Evolutionary conservation across 2,113 vertebrate species (phyloP).

Genomic region (Dipodomys stephensi): DNA sequence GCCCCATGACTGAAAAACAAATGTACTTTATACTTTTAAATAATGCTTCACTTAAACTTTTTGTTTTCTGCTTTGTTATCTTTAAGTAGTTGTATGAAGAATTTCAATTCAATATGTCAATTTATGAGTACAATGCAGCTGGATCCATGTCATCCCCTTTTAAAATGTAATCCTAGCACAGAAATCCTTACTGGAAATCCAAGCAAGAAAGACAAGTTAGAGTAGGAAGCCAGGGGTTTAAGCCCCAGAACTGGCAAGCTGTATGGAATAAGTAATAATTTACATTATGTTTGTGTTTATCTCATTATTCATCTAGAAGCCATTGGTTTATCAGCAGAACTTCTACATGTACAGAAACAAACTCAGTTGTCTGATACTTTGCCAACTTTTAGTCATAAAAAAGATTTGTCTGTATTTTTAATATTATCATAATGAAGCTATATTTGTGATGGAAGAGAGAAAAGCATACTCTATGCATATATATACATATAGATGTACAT

Average conservation of each 20-base stretch:
- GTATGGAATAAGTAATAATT: background rate
- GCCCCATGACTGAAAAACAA: background rate
- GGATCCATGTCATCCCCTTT: no score
- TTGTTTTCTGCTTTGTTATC: no score
- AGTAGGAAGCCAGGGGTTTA: no score
- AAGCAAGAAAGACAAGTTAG: no score
- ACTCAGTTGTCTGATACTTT: background rate
- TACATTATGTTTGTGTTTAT: background rate
- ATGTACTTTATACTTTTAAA: background rate
- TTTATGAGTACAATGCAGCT: no score
- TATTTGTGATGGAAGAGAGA: background rate
- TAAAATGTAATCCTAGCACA: no score
- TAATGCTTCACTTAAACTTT: no score
- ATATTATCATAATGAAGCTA: background rate
- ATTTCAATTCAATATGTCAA: no score
- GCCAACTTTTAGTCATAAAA: background rate
- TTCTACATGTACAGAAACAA: background rate
- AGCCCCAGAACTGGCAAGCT: background rate
- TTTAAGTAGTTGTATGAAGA: no score
- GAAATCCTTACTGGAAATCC: no score
- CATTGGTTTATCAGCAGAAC: background rate
- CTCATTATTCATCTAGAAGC: background rate
- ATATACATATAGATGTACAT: background rate
- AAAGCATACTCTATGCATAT: background rate
- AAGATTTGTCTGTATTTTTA: background rate